Evolutionary conservation across 2,888 invertebrate species (phyloP).

Genomic region (Mesorhabditis belari): DNA sequence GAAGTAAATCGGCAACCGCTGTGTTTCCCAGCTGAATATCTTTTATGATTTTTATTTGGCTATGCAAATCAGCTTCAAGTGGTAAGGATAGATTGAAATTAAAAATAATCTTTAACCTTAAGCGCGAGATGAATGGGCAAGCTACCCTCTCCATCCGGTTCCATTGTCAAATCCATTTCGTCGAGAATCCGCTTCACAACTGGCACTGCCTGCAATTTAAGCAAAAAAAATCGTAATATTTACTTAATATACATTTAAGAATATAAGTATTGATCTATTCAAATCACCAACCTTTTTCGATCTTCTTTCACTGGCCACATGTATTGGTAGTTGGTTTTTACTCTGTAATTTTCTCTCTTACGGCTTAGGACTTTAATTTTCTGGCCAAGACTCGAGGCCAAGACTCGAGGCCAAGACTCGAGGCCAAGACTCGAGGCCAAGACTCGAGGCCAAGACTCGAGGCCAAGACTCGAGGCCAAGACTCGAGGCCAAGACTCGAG

Average conservation of each 20-base stretch:
- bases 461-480: no score
- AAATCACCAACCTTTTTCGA: no score
- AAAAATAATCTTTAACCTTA: constrained; percentile 6
- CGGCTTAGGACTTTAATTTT: no score
- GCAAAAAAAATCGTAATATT: no score
- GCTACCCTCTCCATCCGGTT: constrained; percentile 35
- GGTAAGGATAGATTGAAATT: constrained; percentile 78
- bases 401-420: no score
- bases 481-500: no score
- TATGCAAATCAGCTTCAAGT: not conserved
- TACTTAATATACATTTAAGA: no score
- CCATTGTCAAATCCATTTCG: constrained; percentile 81
- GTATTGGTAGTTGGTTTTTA: constrained; percentile 84
- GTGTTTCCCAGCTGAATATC: constrained; percentile 73
- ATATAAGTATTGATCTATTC: no score
- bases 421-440: no score
- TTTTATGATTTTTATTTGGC: not conserved
- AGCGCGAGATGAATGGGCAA: constrained; percentile 48
- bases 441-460: no score
- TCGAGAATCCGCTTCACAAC: constrained; percentile 77
- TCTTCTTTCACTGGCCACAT: constrained; percentile 85
- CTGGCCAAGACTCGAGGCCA: no score
- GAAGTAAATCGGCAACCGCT: constrained; percentile 84
- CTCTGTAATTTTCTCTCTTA: constrained; percentile 63
- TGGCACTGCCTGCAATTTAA: constrained; percentile 79